Evolutionary conservation across 2,888 invertebrate species (phyloP).

Genomic region (Baronia brevicornis): DNA sequence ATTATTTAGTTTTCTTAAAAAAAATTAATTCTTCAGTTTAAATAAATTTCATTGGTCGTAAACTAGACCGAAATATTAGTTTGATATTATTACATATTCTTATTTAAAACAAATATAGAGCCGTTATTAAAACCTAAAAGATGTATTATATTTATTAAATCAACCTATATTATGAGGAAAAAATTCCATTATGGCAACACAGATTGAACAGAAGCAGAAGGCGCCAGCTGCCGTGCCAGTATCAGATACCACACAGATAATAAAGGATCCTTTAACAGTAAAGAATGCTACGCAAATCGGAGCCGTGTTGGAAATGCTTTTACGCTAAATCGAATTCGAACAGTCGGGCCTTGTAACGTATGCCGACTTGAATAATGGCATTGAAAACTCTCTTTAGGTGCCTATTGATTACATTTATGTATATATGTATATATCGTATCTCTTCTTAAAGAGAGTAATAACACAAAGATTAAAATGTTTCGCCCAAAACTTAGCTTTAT

Average conservation of each 20-base stretch:
- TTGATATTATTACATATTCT: no score
- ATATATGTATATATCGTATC: conserved; percentile 1
- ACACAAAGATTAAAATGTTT: no score
- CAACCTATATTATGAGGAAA: no score
- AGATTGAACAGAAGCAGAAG: conserved; percentile 57
- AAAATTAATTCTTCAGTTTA: no score
- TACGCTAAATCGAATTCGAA: conserved; percentile 65
- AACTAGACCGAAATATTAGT: no score
- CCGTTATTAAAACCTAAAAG: no score
- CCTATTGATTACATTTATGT: conserved; percentile 16
- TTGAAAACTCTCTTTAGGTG: conserved; percentile 40
- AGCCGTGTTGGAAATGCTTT: conserved; percentile 55
- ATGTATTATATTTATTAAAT: no score
- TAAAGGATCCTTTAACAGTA: conserved; percentile 61
- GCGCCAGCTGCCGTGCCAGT: conserved; percentile 64
- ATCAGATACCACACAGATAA: conserved; percentile 58
- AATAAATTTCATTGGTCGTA: no score
- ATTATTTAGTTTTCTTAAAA: no score
- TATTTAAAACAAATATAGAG: no score
- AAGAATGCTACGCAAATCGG: conserved; percentile 51
- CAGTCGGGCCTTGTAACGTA: conserved; percentile 55
- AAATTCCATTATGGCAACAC: conserved; percentile 5
- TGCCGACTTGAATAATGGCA: conserved; percentile 46
- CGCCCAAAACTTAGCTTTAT: no score
- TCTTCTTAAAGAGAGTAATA: no score